Evolutionary conservation across 2,113 vertebrate species (phyloP).

Genomic region (Cyprinodon brontotheroides): DNA sequence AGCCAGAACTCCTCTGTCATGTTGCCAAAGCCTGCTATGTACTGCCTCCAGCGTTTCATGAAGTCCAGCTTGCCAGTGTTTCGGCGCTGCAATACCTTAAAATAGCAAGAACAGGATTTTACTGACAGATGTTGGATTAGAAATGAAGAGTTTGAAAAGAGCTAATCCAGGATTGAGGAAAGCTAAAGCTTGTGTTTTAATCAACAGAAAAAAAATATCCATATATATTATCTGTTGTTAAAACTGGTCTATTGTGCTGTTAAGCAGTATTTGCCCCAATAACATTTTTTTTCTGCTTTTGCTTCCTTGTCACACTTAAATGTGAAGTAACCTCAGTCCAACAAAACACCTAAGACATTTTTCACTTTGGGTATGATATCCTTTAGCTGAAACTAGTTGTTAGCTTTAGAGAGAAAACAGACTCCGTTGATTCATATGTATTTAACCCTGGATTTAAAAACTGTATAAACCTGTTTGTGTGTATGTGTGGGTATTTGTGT

Average conservation of each 20-base stretch:
- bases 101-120: neutral
- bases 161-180: neutral
- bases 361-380: neutral
- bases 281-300: neutral
- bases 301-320: neutral
- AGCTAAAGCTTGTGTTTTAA: neutral
- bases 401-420: too few species aligned
- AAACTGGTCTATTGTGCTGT: neutral
- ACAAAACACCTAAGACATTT: neutral
- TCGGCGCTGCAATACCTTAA: constrained; percentile 88
- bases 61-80: constrained; percentile 87
- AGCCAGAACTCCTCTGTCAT: constrained; percentile 90
- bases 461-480: too few species aligned
- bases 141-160: neutral
- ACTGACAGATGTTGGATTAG: constrained; percentile 12
- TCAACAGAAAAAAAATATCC: neutral
- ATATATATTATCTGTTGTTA: neutral
- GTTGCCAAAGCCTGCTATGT: constrained; percentile 88
- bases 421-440: too few species aligned
- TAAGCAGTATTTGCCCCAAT: neutral
- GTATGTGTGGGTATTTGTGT: too few species aligned
- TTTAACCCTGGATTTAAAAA: too few species aligned
- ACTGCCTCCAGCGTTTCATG: constrained; percentile 88
- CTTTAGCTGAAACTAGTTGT: too few species aligned
- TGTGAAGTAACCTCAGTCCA: neutral